phyloP scores from a whole-genome alignment of 2,888 invertebrate genomes.

The Drosophila subquinaria region DNA sequence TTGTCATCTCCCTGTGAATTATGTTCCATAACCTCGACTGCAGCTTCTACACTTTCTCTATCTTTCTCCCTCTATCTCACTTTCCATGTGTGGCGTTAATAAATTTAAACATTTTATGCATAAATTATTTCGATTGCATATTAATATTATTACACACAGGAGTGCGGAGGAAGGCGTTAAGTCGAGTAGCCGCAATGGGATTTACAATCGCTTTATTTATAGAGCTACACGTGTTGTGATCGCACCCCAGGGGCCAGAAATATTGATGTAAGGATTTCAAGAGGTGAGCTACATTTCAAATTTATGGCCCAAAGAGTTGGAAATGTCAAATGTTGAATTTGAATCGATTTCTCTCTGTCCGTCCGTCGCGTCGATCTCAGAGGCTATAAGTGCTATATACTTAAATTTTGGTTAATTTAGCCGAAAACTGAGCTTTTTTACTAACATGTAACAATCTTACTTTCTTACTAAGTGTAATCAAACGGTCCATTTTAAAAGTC shows the following conservation, averaged over 20 bases:
- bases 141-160: slow-evolving; percentile 53
- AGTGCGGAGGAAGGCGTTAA: slow-evolving; percentile 14
- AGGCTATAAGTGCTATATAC: no score
- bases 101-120: slow-evolving; percentile 73
- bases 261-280: slow-evolving; percentile 49
- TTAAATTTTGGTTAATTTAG: no score
- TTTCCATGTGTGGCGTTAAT: slow-evolving; percentile 61
- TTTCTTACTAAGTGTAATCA: no score
- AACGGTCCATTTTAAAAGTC: no score
- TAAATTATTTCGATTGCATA: slow-evolving; percentile 76
- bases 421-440: no score
- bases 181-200: slow-evolving; percentile 51
- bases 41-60: slow-evolving; percentile 1
- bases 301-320: slow-evolving; percentile 44
- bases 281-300: slow-evolving; percentile 51
- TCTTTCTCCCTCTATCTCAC: slow-evolving; percentile 9
- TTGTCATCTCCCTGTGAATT: slow-evolving; percentile 50
- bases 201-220: slow-evolving; percentile 64
- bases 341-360: background rate
- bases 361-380: no score
- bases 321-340: slow-evolving; percentile 42
- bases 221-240: slow-evolving; percentile 71
- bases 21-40: slow-evolving; percentile 40
- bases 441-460: no score
- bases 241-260: slow-evolving; percentile 64